Percentiles rank a stretch among this genome's conserved stretches.
phyloP scores from a whole-genome alignment of 2,888 invertebrate species.

The Anorthoa munda region DNA sequence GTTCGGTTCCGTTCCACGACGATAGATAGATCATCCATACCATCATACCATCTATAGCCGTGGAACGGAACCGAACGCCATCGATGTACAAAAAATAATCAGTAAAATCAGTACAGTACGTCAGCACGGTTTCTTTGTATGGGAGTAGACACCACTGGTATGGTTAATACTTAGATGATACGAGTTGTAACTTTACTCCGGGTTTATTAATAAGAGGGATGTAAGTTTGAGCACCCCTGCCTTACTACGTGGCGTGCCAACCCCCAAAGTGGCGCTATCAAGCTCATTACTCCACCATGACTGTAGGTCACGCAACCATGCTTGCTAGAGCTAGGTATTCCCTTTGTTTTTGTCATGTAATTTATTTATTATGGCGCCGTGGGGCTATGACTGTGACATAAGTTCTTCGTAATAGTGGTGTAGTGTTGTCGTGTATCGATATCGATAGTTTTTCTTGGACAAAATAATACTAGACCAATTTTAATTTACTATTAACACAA shows the following conservation, averaged over 20 bases:
- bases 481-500: not conserved
- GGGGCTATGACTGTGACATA: conserved; percentile 12
- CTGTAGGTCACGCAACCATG: conserved; percentile 56
- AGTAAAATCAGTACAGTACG: too few species aligned
- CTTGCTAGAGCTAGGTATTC: conserved; percentile 23
- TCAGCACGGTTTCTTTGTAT: too few species aligned
- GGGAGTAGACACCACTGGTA: too few species aligned
- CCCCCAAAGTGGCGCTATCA: conserved; percentile 60
- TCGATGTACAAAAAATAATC: too few species aligned
- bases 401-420: conserved; percentile 23
- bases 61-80: too few species aligned
- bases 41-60: too few species aligned
- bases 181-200: too few species aligned
- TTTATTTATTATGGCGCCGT: conserved; percentile 32
- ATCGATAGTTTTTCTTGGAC: conserved; percentile 16
- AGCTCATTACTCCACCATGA: conserved; percentile 55
- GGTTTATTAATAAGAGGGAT: too few species aligned
- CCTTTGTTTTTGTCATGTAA: conserved; percentile 50
- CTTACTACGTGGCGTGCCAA: conserved; percentile 56
- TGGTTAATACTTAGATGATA: too few species aligned
- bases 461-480: not conserved
- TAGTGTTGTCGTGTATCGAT: conserved; percentile 19
- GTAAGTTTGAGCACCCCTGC: not conserved
- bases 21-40: too few species aligned
- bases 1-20: too few species aligned